phyloP scores from a whole-genome alignment of 2,797 vertebrate species.

The Coranthus polyacanthus region DNA sequence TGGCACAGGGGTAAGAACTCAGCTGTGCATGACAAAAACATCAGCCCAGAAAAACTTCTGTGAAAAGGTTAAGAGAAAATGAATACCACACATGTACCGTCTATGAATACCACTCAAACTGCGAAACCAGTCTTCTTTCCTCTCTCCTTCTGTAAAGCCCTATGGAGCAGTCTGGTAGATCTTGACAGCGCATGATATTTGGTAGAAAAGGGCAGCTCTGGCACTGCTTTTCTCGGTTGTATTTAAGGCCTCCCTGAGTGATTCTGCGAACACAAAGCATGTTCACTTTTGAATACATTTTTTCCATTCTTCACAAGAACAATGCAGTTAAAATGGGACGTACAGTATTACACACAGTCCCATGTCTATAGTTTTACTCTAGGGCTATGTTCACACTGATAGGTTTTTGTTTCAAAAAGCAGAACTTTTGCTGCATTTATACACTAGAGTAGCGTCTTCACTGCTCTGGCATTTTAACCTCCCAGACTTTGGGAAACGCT shows the following conservation, averaged over 20 bases:
- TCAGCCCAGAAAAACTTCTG: conserved; percentile 1
- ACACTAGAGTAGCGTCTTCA: too few species aligned
- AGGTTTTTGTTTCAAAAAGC: too few species aligned
- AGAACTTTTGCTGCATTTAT: too few species aligned
- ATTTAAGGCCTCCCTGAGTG: background rate
- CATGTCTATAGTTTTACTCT: too few species aligned
- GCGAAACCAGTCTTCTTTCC: conserved; percentile 15
- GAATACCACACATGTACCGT: conserved; percentile 9
- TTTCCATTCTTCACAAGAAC: too few species aligned
- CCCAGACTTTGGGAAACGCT: too few species aligned
- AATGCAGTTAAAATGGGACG: too few species aligned
- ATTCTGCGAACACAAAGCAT: background rate
- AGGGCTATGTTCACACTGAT: too few species aligned
- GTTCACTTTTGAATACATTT: background rate
- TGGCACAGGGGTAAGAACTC: background rate
- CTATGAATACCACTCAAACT: conserved; percentile 15
- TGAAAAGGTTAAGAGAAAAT: conserved; percentile 39
- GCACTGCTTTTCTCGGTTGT: background rate
- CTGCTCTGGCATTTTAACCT: too few species aligned
- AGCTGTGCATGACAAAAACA: conserved; percentile 20
- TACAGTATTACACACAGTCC: too few species aligned
- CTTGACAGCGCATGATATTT: conserved; percentile 15
- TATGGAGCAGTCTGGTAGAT: background rate
- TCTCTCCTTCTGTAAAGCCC: conserved; percentile 16
- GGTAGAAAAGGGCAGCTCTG: conserved; percentile 26